phyloP scores from a whole-genome alignment of 1,140 invertebrate species.

The Drosophila leontia region DNA sequence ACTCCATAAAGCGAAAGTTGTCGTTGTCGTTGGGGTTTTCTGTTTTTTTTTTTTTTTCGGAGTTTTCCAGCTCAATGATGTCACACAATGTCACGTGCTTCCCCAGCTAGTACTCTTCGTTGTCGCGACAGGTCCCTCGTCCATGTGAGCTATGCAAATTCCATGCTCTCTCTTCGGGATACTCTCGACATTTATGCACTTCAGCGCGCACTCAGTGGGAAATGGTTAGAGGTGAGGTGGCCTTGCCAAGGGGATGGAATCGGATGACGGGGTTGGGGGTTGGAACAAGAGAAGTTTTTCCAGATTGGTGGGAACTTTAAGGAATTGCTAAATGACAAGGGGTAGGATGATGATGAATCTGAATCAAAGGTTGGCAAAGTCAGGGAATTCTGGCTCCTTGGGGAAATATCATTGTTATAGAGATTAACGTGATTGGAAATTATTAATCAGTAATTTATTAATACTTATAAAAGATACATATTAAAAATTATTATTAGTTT shows the following conservation, averaged over 20 bases:
- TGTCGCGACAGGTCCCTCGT: conserved; percentile 38
- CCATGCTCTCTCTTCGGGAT: conserved; percentile 34
- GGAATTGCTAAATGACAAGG: conserved; percentile 20
- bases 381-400: background rate
- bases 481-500: background rate
- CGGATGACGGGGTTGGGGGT: background rate
- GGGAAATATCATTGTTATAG: conserved; percentile 7
- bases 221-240: background rate
- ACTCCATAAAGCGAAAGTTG: conserved; percentile 71
- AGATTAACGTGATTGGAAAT: conserved; percentile 3
- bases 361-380: conserved; percentile 15
- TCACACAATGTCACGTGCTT: conserved; percentile 81
- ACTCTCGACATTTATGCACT: conserved; percentile 78
- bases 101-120: conserved; percentile 10
- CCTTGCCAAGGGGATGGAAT: conserved; percentile 1
- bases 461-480: background rate
- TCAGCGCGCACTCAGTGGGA: conserved; percentile 63
- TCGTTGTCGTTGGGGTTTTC: conserved; percentile 44
- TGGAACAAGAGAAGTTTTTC: conserved; percentile 10
- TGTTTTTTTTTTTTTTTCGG: conserved; percentile 38
- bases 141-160: conserved; percentile 46
- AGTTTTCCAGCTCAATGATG: conserved; percentile 79
- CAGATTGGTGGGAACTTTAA: conserved; percentile 34
- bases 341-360: background rate
- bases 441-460: background rate